Conservation (phyloP, 2,888 invertebrate species). For the Drosophila fungiperda region DNA sequence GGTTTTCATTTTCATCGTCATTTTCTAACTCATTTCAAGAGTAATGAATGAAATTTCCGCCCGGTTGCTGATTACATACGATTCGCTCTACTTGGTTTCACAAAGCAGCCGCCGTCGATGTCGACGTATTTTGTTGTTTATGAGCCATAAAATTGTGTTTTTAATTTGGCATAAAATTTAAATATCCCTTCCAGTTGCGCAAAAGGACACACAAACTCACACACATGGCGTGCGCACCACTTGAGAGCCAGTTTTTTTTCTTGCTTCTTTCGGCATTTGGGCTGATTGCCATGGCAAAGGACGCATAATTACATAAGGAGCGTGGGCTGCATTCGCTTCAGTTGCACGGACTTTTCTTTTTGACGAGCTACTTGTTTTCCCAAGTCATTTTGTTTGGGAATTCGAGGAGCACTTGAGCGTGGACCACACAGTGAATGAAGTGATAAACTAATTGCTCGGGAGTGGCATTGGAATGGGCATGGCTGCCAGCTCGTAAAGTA, state of each 20-base stretch:
- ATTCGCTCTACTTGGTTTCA: slow-evolving; percentile 24
- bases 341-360: slow-evolving; percentile 38
- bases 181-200: slow-evolving; percentile 59
- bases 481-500: slow-evolving; percentile 60
- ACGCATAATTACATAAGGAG: slow-evolving; percentile 67
- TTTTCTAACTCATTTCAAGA: not conserved
- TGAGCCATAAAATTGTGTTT: slow-evolving; percentile 73
- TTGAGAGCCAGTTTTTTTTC: slow-evolving; percentile 39
- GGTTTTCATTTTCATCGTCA: slow-evolving; percentile 15
- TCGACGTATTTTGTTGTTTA: slow-evolving; percentile 43
- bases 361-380: slow-evolving; percentile 58
- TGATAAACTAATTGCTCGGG: slow-evolving; percentile 71
- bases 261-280: slow-evolving; percentile 9
- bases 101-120: slow-evolving; percentile 28
- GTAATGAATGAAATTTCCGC: slow-evolving; percentile 47
- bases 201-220: slow-evolving; percentile 48
- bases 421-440: slow-evolving; percentile 72
- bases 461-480: slow-evolving; percentile 39
- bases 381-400: slow-evolving; percentile 21
- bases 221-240: slow-evolving; percentile 48
- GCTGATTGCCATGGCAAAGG: slow-evolving; percentile 63
- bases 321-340: slow-evolving; percentile 36
- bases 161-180: slow-evolving; percentile 77
- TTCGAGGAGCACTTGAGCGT: slow-evolving; percentile 58
- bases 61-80: slow-evolving; percentile 58